Evolutionary conservation across 1,140 invertebrate genomes (phyloP), one percentile per base, ranked within the genome.

Genomic region (Ceratosolen solmsi): DNA sequence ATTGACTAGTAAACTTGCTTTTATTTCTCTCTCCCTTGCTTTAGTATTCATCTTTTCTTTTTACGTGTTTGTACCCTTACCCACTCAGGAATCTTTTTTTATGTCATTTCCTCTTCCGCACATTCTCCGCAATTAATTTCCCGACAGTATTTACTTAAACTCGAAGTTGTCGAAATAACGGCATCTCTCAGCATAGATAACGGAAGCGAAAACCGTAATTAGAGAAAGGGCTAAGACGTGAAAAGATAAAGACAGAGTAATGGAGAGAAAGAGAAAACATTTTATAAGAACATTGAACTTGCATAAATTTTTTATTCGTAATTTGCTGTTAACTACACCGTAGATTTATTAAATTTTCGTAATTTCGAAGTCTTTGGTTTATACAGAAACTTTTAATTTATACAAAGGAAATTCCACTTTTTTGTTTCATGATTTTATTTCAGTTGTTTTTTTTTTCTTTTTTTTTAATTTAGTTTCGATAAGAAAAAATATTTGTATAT

Each of bases 21-120:
- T 58, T 36, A 22, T 78, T 54, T 54, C 46, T 46, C 63, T 74
- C 51, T 54, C 25, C 27, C 30, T 7, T 15, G 56, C 54, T 22
- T 46, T 11, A 25, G 1, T 33, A 30, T 13, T 9, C 30, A 27
- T 81, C 70, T 71, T 58, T 46, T 30, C 30, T 68, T 58, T 63
- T 54, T 68, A 22, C 9, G 36, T 49, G 17, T 22, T 68, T 70
- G 0, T n/a, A 17, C 36, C 17, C 70, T 51, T 46, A 30, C 71
- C n/a, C 36, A 25, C 46, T 74, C 56, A 58, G 54, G 25, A 82
- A 78, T 73, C 36, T 25, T 75, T 82, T 79, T 78, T 82, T 83
- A 70, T 71, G 27, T 70, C 82, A 68, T 79, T 83, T 83, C 82
- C 82, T 83, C 41, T 79, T 79, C 76, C 82, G 74, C 70, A 36